These are phyloP conservation scores for Parasteatoda lunata DNA, from an alignment of 2,888 invertebrate species.

Conservation along the genomic window DNA sequence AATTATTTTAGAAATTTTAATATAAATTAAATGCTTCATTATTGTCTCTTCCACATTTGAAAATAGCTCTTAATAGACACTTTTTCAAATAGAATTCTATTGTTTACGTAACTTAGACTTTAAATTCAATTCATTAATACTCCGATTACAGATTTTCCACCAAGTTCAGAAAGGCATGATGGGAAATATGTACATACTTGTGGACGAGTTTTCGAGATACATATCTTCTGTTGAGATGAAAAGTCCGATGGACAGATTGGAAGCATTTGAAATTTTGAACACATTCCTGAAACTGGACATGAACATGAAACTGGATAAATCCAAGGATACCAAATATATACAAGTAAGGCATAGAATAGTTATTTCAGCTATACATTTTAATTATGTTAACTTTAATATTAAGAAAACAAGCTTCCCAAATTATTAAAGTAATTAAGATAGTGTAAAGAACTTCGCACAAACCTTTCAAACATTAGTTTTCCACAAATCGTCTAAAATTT, in stretches of 20 bases:
- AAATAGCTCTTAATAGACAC: not conserved
- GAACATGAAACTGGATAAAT: conserved; percentile 69
- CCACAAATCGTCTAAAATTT: too few species aligned
- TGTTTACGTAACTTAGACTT: not conserved
- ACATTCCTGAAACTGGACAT: conserved; percentile 70
- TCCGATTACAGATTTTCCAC: conserved; percentile 35
- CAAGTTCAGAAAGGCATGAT: conserved; percentile 70
- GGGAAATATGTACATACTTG: conserved; percentile 70
- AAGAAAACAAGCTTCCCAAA: too few species aligned
- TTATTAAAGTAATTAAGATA: too few species aligned
- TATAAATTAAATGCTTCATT: too few species aligned
- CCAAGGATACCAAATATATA: conserved; percentile 69
- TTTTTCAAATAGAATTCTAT: not conserved
- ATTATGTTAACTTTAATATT: too few species aligned
- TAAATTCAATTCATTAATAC: not conserved
- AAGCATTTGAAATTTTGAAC: conserved; percentile 70
- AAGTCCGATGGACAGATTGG: conserved; percentile 71
- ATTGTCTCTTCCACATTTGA: not conserved
- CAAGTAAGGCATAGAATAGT: conserved; percentile 61
- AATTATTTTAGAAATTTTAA: too few species aligned
- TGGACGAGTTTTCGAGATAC: conserved; percentile 69
- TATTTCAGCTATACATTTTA: not conserved
- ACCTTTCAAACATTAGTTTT: too few species aligned
- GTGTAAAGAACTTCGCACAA: too few species aligned
- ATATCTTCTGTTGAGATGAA: conserved; percentile 66